phyloP scores from a whole-genome alignment of 1,140 invertebrate species.

The Patella vulgata region DNA sequence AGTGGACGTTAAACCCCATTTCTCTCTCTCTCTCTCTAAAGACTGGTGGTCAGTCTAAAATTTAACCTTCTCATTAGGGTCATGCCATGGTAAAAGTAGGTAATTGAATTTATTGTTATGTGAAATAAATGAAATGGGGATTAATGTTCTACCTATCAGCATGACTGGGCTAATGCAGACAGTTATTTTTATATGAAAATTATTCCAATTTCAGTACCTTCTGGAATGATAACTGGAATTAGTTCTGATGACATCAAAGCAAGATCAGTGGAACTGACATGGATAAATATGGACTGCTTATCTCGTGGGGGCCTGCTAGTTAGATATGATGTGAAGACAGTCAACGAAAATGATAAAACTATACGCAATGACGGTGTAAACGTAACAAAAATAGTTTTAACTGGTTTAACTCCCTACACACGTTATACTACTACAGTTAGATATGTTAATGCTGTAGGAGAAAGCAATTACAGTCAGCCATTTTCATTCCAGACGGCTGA shows the following conservation, averaged over 20 bases:
- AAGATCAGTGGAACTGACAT: slow-evolving; percentile 25
- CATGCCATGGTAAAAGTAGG: too few relatives aligned
- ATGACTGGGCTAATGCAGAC: too few relatives aligned
- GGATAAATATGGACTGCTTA: slow-evolving; percentile 34
- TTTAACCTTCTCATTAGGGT: too few relatives aligned
- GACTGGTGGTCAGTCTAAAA: too few relatives aligned
- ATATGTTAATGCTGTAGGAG: slow-evolving; percentile 44
- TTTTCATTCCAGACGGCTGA: slow-evolving; percentile 39
- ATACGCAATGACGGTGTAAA: slow-evolving; percentile 7
- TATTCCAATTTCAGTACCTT: slow-evolving; percentile 44
- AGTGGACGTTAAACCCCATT: too few relatives aligned
- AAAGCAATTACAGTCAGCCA: slow-evolving; percentile 22
- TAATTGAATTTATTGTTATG: too few relatives aligned
- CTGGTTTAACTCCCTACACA: slow-evolving; percentile 32
- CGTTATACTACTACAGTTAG: slow-evolving; percentile 37
- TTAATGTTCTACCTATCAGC: too few relatives aligned
- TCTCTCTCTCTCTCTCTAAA: too few relatives aligned
- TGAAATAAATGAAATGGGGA: too few relatives aligned
- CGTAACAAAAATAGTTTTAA: slow-evolving; percentile 4
- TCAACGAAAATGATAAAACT: neutral
- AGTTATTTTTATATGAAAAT: too few relatives aligned
- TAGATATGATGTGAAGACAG: slow-evolving; percentile 13
- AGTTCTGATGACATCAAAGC: slow-evolving; percentile 13
- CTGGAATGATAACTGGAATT: slow-evolving; percentile 28
- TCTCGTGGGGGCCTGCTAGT: slow-evolving; percentile 39